Evolutionary conservation across 2,113 vertebrate species (phyloP).

Genomic region (Meriones unguiculatus): DNA sequence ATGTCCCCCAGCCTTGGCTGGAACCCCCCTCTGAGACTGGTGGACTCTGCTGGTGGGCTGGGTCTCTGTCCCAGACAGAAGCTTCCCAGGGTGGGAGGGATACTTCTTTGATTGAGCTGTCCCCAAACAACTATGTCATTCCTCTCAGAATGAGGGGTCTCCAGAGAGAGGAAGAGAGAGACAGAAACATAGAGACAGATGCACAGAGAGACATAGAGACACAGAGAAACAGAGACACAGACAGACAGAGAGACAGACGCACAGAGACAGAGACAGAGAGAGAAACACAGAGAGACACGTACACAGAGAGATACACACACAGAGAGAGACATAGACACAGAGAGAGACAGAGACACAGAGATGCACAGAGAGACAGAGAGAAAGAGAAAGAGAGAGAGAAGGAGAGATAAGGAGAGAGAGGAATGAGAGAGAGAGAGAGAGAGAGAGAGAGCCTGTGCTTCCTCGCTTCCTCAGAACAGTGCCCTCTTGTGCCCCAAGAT

Average conservation of each 20-base stretch:
- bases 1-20: not conserved
- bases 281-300: not conserved
- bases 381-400: not conserved
- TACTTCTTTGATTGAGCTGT: not conserved
- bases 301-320: not conserved
- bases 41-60: fast-evolving
- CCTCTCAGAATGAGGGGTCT: not conserved
- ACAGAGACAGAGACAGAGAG: too few species aligned
- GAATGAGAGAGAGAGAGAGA: not conserved
- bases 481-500: not conserved
- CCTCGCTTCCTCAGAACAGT: not conserved
- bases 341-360: not conserved
- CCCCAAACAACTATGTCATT: not conserved
- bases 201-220: not conserved
- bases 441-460: not conserved
- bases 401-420: too few species aligned
- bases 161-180: not conserved
- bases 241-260: too few species aligned
- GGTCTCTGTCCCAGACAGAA: not conserved
- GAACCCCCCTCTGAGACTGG: not conserved
- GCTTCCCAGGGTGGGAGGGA: not conserved
- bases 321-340: too few species aligned
- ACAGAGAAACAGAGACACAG: not conserved
- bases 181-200: not conserved
- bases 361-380: not conserved